phyloP scores from a whole-genome alignment of 1,140 invertebrate species.

The Aphaenogaster rudis region DNA sequence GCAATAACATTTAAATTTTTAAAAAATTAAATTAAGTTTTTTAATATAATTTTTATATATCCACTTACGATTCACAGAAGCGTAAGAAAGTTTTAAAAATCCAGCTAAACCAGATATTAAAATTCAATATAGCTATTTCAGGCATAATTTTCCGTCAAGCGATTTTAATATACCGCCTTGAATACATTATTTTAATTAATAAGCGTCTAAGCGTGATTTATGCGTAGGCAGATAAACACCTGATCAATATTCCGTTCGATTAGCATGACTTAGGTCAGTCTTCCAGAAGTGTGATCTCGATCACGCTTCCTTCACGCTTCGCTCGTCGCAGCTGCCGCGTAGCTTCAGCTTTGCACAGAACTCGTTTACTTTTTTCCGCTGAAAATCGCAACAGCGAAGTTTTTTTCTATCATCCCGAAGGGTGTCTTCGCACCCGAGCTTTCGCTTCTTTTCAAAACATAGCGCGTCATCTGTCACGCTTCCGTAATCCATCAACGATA shows the following conservation, averaged over 20 bases:
- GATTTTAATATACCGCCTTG: slow-evolving; percentile 10
- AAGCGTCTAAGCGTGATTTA: not conserved
- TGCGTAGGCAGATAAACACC: slow-evolving; percentile 70
- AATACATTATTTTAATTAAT: slow-evolving; percentile 36
- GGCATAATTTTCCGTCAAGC: not conserved
- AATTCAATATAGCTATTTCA: not conserved
- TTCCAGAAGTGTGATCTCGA: slow-evolving; percentile 81
- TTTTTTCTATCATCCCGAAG: slow-evolving; percentile 32
- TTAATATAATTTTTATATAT: not conserved
- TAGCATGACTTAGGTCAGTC: slow-evolving; percentile 79
- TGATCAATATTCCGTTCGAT: slow-evolving; percentile 79
- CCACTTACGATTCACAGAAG: not conserved
- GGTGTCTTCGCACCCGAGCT: slow-evolving; percentile 75
- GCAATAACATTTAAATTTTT: not conserved
- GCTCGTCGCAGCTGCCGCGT: slow-evolving; percentile 79
- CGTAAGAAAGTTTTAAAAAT: not conserved
- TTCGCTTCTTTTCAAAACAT: slow-evolving; percentile 23
- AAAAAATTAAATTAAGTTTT: not conserved
- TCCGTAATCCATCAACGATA: slow-evolving; percentile 15
- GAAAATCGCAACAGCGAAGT: slow-evolving; percentile 62
- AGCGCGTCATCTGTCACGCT: slow-evolving; percentile 27
- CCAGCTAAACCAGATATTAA: not conserved
- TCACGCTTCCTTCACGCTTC: slow-evolving; percentile 73
- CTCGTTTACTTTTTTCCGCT: slow-evolving; percentile 73
- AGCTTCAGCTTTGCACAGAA: not conserved